These are phyloP conservation scores for Dendronephthya gigantea DNA, from an alignment of 64 coral and sea anemone species.

Conservation along the genomic window DNA sequence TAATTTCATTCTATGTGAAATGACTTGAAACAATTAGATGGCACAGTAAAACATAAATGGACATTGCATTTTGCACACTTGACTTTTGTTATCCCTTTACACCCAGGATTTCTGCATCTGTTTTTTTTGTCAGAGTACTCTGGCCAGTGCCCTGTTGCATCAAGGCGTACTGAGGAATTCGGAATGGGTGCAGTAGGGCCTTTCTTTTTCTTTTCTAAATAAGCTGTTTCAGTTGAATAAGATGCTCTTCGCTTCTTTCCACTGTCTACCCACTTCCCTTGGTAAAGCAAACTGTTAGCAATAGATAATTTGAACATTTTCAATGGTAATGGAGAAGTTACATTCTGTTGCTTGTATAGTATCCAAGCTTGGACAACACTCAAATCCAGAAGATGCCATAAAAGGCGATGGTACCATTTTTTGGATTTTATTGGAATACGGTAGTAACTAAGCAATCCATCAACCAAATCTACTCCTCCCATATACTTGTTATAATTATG, in stretches of 20 bases:
- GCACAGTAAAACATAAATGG: too few relatives aligned
- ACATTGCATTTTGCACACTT: background rate
- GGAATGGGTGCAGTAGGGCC: background rate
- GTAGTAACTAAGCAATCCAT: background rate
- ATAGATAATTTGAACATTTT: background rate
- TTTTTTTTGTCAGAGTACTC: background rate
- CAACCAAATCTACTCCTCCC: background rate
- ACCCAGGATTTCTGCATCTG: background rate
- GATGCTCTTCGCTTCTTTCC: too few relatives aligned
- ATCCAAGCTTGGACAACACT: background rate
- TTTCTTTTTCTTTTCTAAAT: too few relatives aligned
- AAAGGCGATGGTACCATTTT: background rate
- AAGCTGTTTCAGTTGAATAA: too few relatives aligned
- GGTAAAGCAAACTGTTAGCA: too few relatives aligned
- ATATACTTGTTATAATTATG: background rate
- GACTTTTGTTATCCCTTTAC: background rate
- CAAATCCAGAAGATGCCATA: background rate
- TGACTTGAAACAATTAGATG: too few relatives aligned
- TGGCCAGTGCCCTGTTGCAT: background rate
- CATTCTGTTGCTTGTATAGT: background rate
- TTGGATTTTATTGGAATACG: background rate
- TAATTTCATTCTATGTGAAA: too few relatives aligned
- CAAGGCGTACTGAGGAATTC: background rate
- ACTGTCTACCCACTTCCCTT: too few relatives aligned
- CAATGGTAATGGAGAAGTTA: background rate